These are phyloP conservation scores for Clistopyga incitator DNA, from an alignment of 2,888 invertebrate genomes.

Conservation along the genomic window DNA sequence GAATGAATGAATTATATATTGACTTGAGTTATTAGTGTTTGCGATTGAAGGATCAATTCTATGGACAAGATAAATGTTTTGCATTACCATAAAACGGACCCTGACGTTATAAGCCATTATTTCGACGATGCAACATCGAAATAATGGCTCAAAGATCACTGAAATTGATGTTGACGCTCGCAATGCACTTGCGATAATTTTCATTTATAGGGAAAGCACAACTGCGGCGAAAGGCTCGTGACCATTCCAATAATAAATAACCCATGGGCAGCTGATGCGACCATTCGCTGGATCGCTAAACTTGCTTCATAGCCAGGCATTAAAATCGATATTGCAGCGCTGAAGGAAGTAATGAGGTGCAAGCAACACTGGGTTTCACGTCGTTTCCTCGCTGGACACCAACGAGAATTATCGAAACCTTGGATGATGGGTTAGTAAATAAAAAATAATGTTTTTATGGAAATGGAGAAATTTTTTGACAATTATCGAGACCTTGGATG, in stretches of 20 bases:
- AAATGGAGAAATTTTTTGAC: too few species aligned
- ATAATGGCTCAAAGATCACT: neutral
- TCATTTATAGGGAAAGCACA: neutral
- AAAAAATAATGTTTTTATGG: too few species aligned
- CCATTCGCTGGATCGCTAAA: neutral
- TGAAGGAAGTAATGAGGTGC: slow-evolving; percentile 15
- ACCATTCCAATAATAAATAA: neutral
- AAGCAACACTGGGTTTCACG: slow-evolving; percentile 5
- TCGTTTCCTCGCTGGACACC: neutral
- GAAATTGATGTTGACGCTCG: neutral
- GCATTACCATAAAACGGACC: too few species aligned
- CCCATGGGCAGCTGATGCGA: neutral
- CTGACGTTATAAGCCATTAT: too few species aligned
- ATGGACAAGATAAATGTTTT: too few species aligned
- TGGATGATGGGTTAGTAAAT: slow-evolving; percentile 29
- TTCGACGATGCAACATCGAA: neutral
- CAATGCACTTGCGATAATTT: slow-evolving; percentile 38
- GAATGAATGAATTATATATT: too few species aligned
- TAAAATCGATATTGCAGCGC: neutral
- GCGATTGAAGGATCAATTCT: too few species aligned
- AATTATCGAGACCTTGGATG: neutral
- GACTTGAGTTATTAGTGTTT: too few species aligned
- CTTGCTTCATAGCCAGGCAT: neutral
- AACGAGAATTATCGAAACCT: neutral
- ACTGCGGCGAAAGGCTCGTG: neutral